phyloP scores from a whole-genome alignment of 2,113 vertebrate species.

The Scophthalmus maximus region DNA sequence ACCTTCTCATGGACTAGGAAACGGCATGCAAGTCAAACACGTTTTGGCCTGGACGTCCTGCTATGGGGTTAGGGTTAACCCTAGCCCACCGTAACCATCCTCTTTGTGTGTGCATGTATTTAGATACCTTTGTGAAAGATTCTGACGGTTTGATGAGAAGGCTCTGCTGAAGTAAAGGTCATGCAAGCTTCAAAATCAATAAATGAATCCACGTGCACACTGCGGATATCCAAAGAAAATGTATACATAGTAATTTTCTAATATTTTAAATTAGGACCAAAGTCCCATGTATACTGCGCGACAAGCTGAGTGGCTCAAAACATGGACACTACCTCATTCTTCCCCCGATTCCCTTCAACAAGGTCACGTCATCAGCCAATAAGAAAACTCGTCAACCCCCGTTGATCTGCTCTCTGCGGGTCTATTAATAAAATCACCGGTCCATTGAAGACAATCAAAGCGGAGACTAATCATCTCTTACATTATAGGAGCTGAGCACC shows the following conservation, averaged over 20 bases:
- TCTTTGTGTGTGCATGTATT: too few species aligned
- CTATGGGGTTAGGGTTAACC: too few species aligned
- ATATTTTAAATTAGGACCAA: too few species aligned
- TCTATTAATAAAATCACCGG: neutral
- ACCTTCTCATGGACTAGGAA: too few species aligned
- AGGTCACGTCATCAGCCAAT: slow-evolving; percentile 2
- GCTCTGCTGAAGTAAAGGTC: neutral
- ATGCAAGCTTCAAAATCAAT: neutral
- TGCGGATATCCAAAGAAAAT: neutral
- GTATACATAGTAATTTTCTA: too few species aligned
- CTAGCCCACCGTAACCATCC: too few species aligned
- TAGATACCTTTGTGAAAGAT: too few species aligned
- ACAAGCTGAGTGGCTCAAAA: neutral
- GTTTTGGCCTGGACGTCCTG: too few species aligned
- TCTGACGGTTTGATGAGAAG: too few species aligned
- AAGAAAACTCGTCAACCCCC: neutral
- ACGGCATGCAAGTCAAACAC: too few species aligned
- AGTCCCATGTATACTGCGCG: neutral
- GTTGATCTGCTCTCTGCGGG: slow-evolving; percentile 5
- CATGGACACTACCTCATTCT: neutral
- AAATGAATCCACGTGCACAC: neutral
- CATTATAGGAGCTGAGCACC: slow-evolving; percentile 5
- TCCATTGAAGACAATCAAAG: slow-evolving; percentile 18
- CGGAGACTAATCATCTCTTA: slow-evolving; percentile 3
- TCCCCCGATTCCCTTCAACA: neutral